Evolutionary conservation across 2,888 invertebrate species (phyloP).

Genomic region (Brachypalpus laphriformis): DNA sequence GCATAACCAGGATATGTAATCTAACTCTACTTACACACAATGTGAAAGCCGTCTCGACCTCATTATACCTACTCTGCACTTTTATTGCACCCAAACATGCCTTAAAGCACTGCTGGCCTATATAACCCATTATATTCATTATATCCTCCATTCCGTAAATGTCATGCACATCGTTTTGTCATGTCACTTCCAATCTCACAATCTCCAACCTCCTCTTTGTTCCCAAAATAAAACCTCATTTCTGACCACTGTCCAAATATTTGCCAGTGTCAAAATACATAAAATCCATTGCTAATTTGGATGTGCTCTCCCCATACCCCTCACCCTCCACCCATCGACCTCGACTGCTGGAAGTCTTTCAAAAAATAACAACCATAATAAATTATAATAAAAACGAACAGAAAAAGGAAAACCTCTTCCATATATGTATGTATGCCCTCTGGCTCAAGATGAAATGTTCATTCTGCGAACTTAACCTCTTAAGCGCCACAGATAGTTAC

Average conservation of each 20-base stretch:
- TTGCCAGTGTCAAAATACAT: constrained; percentile 65
- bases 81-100: constrained; percentile 10
- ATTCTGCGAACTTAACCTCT: constrained; percentile 71
- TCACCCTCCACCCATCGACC: background rate
- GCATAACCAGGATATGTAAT: background rate
- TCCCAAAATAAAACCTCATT: constrained; percentile 47
- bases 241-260: constrained; percentile 68
- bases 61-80: background rate
- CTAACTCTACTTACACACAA: background rate
- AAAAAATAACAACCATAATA: constrained; percentile 72
- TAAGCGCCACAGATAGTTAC: constrained; percentile 74
- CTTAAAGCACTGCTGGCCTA: background rate
- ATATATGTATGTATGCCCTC: constrained; percentile 5
- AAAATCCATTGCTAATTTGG: constrained; percentile 66
- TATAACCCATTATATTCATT: background rate
- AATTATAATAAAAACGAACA: constrained; percentile 53
- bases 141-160: background rate
- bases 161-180: background rate
- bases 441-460: constrained; percentile 66
- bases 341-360: constrained; percentile 66
- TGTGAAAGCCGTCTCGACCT: no score
- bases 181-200: background rate
- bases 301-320: constrained; percentile 1
- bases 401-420: constrained; percentile 28
- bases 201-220: background rate